Evolutionary conservation across 2,888 invertebrate genomes (phyloP).

Genomic region (Harpagoxenus sublaevis): DNA sequence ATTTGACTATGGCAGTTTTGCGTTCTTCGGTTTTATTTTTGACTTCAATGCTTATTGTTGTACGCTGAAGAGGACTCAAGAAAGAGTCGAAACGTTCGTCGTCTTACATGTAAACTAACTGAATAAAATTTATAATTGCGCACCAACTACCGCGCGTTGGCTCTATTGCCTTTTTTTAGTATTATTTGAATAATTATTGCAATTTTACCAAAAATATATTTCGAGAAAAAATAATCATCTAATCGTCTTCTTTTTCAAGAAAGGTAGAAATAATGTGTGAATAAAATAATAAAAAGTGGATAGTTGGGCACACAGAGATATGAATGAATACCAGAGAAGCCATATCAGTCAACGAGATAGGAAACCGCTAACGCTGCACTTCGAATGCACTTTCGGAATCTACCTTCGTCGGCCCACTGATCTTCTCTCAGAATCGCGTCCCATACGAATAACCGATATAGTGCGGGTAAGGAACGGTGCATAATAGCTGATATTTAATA

Average conservation of each 20-base stretch:
- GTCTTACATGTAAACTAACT: too few species aligned
- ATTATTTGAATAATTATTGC: background rate
- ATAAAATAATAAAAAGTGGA: background rate
- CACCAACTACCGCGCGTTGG: too few species aligned
- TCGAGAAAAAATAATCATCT: background rate
- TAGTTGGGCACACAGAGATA: background rate
- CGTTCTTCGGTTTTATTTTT: too few species aligned
- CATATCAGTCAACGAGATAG: constrained; percentile 63
- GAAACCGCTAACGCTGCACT: constrained; percentile 59
- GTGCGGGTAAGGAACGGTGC: constrained; percentile 55
- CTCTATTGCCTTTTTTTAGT: too few species aligned
- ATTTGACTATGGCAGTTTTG: too few species aligned
- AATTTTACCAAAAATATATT: background rate
- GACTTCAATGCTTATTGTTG: too few species aligned
- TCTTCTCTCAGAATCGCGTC: constrained; percentile 42
- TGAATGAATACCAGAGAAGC: constrained; percentile 24
- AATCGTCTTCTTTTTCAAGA: background rate
- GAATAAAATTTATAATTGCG: too few species aligned
- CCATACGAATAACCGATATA: constrained; percentile 61
- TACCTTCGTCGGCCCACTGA: constrained; percentile 44
- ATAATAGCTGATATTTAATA: constrained; percentile 40
- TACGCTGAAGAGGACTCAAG: too few species aligned
- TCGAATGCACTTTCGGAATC: constrained; percentile 25
- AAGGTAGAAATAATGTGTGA: background rate
- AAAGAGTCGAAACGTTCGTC: too few species aligned